Conservation (phyloP, 2,113 vertebrate species). For the Butorides virescens region DNA sequence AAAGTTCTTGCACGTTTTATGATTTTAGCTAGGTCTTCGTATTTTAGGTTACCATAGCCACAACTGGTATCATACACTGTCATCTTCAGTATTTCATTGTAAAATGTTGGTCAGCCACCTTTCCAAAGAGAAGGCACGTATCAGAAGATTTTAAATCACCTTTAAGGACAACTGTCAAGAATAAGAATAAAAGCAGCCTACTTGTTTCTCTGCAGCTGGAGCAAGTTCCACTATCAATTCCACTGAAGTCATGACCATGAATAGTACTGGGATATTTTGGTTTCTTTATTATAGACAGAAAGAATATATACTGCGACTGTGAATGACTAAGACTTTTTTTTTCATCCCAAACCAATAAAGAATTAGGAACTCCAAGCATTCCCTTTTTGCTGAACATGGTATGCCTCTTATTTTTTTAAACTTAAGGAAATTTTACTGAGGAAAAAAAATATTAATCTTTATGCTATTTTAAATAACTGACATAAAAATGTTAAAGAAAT, state of each 20-base stretch:
- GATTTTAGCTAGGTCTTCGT: neutral
- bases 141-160: neutral
- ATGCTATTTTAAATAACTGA: neutral
- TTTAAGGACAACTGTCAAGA: neutral
- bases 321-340: neutral
- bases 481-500: neutral
- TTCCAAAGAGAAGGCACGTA: neutral
- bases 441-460: neutral
- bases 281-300: neutral
- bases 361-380: neutral
- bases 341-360: neutral
- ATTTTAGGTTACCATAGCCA: neutral
- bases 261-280: neutral
- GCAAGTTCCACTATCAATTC: neutral
- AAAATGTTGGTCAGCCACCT: neutral
- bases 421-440: neutral
- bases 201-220: neutral
- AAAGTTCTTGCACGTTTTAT: neutral
- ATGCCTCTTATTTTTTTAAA: neutral
- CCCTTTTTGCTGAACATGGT: neutral
- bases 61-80: neutral
- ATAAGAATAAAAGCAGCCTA: neutral
- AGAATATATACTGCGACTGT: neutral
- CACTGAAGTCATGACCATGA: neutral
- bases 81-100: neutral